Conservation (phyloP, 2,113 vertebrate genomes). For the Sinocyclocheilus rhinocerous region DNA sequence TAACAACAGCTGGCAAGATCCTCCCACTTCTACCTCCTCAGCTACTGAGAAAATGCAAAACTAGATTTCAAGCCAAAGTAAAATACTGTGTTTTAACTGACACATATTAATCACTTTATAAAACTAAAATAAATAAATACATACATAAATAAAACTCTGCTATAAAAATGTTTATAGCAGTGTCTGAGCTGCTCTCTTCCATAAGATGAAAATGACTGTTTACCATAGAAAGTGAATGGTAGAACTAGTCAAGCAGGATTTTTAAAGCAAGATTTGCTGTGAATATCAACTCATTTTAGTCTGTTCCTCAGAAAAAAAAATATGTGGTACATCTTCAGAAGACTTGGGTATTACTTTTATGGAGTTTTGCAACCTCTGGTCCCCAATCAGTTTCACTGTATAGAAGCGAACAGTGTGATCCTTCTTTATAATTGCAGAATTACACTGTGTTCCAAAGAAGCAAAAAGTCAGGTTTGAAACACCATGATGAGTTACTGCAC, state of each 20-base stretch:
- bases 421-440: background rate
- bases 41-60: background rate
- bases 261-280: background rate
- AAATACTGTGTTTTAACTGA: background rate
- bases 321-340: background rate
- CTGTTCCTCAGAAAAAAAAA: background rate
- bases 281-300: background rate
- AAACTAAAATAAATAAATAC: background rate
- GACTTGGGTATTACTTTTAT: background rate
- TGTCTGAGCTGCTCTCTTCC: background rate
- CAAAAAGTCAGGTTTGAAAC: background rate
- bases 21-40: constrained; percentile 37
- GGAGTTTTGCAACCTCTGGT: background rate
- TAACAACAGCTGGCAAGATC: constrained; percentile 42
- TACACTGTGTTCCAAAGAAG: background rate
- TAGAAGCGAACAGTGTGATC: background rate
- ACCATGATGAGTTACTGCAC: background rate
- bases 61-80: background rate
- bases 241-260: background rate
- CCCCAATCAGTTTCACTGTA: background rate
- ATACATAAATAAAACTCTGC: background rate
- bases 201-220: background rate
- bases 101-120: background rate
- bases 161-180: background rate
- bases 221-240: background rate